Conservation (phyloP, 1,140 invertebrate genomes). For the Drosophila grimshawi region DNA sequence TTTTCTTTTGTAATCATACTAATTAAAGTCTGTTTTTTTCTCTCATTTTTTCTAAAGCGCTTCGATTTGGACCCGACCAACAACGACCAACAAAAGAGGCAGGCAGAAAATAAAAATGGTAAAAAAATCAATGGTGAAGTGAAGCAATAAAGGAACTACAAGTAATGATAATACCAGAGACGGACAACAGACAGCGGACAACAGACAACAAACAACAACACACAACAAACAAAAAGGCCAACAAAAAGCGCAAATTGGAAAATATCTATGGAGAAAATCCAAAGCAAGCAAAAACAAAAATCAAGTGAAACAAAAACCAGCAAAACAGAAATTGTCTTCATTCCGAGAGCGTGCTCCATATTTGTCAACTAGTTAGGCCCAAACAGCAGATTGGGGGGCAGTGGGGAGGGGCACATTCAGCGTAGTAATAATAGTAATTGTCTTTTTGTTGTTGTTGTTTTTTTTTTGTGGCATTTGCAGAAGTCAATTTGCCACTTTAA, state of each 20-base stretch:
- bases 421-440: slow-evolving; percentile 60
- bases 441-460: slow-evolving; percentile 11
- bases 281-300: slow-evolving; percentile 14
- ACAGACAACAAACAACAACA: not conserved
- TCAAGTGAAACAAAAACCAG: slow-evolving; percentile 48
- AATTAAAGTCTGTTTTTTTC: slow-evolving; percentile 66
- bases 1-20: slow-evolving; percentile 79
- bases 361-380: slow-evolving; percentile 44
- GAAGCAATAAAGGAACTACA: slow-evolving; percentile 47
- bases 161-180: slow-evolving; percentile 50
- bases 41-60: slow-evolving; percentile 16
- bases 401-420: not conserved
- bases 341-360: slow-evolving; percentile 44
- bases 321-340: slow-evolving; percentile 33
- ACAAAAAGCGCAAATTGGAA: slow-evolving; percentile 48
- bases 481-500: slow-evolving; percentile 70
- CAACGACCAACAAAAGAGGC: not conserved
- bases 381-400: not conserved
- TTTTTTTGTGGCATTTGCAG: slow-evolving; percentile 40
- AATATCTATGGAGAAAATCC: slow-evolving; percentile 70
- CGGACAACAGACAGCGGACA: not conserved
- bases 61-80: slow-evolving; percentile 41
- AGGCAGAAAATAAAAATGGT: slow-evolving; percentile 1
- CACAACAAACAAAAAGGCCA: slow-evolving; percentile 1
- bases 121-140: slow-evolving; percentile 55